Evolutionary conservation across 1,140 invertebrate genomes (phyloP).

Genomic region (Nasonia giraulti): DNA sequence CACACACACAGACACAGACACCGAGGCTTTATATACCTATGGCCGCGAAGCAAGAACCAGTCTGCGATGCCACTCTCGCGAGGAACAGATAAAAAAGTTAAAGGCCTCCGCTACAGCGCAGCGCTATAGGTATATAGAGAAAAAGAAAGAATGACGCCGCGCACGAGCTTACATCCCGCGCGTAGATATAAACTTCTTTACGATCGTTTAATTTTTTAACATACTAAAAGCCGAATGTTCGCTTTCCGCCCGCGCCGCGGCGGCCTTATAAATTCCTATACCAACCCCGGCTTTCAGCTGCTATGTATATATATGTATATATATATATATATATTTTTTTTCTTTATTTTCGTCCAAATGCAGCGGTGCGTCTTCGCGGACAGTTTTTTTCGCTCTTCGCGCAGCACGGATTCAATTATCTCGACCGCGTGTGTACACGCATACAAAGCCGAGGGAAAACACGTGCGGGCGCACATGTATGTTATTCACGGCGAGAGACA

Average conservation of each 20-base stretch:
- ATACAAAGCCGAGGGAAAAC: too few species aligned
- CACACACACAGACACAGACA: too few species aligned
- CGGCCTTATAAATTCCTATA: neutral
- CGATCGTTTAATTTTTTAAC: slow-evolving; percentile 17
- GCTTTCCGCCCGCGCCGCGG: neutral
- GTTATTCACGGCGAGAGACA: too few species aligned
- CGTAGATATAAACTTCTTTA: slow-evolving; percentile 13
- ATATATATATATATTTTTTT: too few species aligned
- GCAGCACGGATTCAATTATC: too few species aligned
- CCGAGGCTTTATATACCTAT: neutral
- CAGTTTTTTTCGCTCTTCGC: too few species aligned
- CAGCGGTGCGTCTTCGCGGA: too few species aligned
- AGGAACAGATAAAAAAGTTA: slow-evolving; percentile 23
- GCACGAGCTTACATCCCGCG: neutral
- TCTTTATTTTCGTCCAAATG: too few species aligned
- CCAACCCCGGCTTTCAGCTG: neutral
- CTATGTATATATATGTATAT: too few species aligned
- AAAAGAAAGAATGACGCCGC: neutral
- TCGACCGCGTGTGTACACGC: too few species aligned
- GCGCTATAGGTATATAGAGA: neutral
- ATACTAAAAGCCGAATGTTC: neutral
- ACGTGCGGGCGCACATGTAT: too few species aligned
- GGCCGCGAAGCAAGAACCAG: neutral
- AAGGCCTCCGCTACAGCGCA: neutral
- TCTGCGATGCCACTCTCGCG: slow-evolving; percentile 3